phyloP scores from a whole-genome alignment of 1,140 invertebrate species.

The Metaphire vulgaris region DNA sequence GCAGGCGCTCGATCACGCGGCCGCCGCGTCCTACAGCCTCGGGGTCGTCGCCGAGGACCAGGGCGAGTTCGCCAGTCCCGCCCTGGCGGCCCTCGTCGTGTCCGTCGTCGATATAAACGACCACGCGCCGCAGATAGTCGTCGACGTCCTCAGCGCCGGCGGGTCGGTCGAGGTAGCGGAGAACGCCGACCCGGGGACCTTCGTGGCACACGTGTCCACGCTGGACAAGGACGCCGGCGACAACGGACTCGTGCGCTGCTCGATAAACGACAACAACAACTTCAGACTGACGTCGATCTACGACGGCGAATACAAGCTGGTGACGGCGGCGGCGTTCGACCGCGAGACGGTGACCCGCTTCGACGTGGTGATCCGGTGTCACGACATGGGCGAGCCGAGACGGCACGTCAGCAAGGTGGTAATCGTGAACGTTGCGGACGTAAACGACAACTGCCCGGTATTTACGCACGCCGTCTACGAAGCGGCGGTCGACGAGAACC shows the following conservation, averaged over 20 bases:
- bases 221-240: constrained; percentile 14
- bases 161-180: constrained; percentile 15
- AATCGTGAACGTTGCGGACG: constrained; percentile 4
- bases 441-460: constrained; percentile 22
- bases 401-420: not conserved
- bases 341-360: not conserved
- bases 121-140: constrained; percentile 23
- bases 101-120: constrained; percentile 27
- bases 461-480: constrained; percentile 16
- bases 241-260: constrained; percentile 21
- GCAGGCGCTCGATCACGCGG: constrained; percentile 6
- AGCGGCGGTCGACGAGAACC: constrained; percentile 17
- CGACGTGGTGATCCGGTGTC: constrained; percentile 12
- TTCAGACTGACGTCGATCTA: constrained; percentile 20
- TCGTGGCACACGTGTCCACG: constrained; percentile 27
- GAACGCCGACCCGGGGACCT: constrained; percentile 8
- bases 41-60: constrained; percentile 10
- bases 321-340: constrained; percentile 7
- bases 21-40: not conserved
- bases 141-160: constrained; percentile 7
- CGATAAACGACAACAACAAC: not conserved
- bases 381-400: constrained; percentile 13
- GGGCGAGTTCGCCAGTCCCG: constrained; percentile 3
- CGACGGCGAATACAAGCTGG: constrained; percentile 15
- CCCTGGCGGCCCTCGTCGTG: constrained; percentile 12